Evolutionary conservation across 1,140 invertebrate species (phyloP), one percentile per base, ranked within the genome.

Genomic region (Drosophila subobscura): DNA sequence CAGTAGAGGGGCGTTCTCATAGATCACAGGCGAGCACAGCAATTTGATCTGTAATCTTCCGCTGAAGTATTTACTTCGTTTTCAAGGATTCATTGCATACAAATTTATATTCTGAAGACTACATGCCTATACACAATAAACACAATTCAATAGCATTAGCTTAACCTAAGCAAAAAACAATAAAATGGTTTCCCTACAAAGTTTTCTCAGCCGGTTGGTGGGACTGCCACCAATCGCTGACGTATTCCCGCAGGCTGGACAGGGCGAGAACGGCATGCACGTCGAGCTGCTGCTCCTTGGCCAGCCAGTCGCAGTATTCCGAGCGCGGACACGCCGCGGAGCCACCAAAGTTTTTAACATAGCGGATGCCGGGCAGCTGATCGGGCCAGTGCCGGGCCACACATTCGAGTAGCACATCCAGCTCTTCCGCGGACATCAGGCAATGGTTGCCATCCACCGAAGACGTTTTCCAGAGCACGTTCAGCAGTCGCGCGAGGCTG

Each of bases 391-490:
- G 79, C 0, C 79, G 74, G 3, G 76, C 63, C 6, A 74, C 20
- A 33, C 88, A 90, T 23, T 77, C 81, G 4, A 91, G 58, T n/a
- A 91, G 42, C 8, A 63, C 51, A 25, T 84, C 65, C 44, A 91
- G 23, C 42, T 89, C 77, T 3, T 50, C 47, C 0, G 54, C 46
- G 10, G 79, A 45, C 23, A 89, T 8, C 0, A 73, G 65, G 1
- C 57, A 5, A 58, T 90, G 72, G 33, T 84, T 70, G 2, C 58
- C 64, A 46, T 53, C 23, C 22, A 27, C 57, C 4, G 51, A 29
- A 8, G 76, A 50, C 0, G 72, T 90, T 47, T 90, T 91, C 44
- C 85, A 67, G 4, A 92, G 42, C 37, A 91, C 73, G 61, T 91
- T 91, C 5, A 91, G 47, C 16, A 88, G 70, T 12, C 80, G 77